These are phyloP conservation scores for Arnoldichthys spilopterus DNA, from an alignment of 2,797 vertebrate species.

Conservation along the genomic window DNA sequence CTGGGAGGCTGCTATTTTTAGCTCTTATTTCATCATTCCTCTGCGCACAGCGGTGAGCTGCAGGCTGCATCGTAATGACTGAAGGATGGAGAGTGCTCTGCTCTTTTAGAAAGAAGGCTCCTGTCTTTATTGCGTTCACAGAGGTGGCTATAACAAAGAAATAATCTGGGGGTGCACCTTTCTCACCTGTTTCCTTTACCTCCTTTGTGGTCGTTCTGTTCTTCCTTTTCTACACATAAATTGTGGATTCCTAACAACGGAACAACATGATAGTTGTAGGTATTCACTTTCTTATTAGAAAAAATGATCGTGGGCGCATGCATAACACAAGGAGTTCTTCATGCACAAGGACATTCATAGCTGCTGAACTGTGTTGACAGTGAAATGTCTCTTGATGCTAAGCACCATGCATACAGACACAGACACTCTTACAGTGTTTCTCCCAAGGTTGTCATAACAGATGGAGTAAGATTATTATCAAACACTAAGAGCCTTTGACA, in stretches of 20 bases:
- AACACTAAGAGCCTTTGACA: slow-evolving; percentile 44
- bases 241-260: background rate
- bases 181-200: background rate
- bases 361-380: slow-evolving; percentile 56
- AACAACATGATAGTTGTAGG: background rate
- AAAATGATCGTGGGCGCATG: slow-evolving; percentile 23
- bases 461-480: slow-evolving; percentile 53
- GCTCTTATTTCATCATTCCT: slow-evolving; percentile 81
- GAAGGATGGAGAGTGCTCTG: slow-evolving; percentile 50
- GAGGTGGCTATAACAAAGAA: slow-evolving; percentile 5
- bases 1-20: slow-evolving; percentile 83
- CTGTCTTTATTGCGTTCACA: slow-evolving; percentile 21
- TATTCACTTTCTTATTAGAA: slow-evolving; percentile 9
- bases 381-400: slow-evolving; percentile 58
- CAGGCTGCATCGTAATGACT: slow-evolving; percentile 77
- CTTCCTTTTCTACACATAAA: background rate
- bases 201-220: background rate
- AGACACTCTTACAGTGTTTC: slow-evolving; percentile 60
- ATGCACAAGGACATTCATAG: slow-evolving; percentile 33
- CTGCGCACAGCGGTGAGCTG: slow-evolving; percentile 70
- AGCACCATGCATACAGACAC: slow-evolving; percentile 54
- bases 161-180: background rate
- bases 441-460: slow-evolving; percentile 68
- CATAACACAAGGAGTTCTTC: slow-evolving; percentile 31
- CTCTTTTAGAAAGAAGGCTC: slow-evolving; percentile 13